Evolutionary conservation across 2,113 vertebrate genomes (phyloP), one percentile per base, ranked within the genome.

Genomic region (Helogale parvula): DNA sequence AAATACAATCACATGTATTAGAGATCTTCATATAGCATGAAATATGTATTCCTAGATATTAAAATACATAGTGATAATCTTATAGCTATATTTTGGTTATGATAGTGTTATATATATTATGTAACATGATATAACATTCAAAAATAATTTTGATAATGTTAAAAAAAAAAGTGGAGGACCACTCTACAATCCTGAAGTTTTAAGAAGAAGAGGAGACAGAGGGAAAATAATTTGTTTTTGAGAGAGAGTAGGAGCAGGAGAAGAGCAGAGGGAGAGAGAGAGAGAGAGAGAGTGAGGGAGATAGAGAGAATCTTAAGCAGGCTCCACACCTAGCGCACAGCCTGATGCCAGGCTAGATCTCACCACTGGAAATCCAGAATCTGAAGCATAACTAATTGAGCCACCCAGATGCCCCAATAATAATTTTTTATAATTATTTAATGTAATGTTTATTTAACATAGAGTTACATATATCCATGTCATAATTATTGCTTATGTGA

Each of bases 141-240:
- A 65, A 97, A 93, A n/a, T 90, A 38, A 71, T 31, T 74, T 92
- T 84, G n/a, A 38, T 88, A 88, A 54, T 87, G 31, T 81, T 93
- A 4, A 2, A 77, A 89, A 93, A 93, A 84, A 92, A 76, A 47
- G 60, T 86, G 16, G 33, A 90, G 52, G 41, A 6, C 3, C 11
- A 41, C 92, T 95, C 15, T 47, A 66, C 90, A 95, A 85, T 57
- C 68, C 91, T 50, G 87, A 92, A 79, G 4, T 83, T 95, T 96
- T 92, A 90, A 91, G 66, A 94, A 54, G 35, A 60, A 11, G 7
- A 89, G 23, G 38, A 60, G 38, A 68, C 3, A 29, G 29, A 33
- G 7, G 85, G 74, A 93, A 96, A 93, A 74, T 45, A 92, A 89
- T 29, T 16, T n/a, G 54, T 60, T 60, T 60, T 60, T 25, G 57